These are phyloP conservation scores for Luffia ferchaultella DNA, from an alignment of 2,888 invertebrate species.

Conservation along the genomic window DNA sequence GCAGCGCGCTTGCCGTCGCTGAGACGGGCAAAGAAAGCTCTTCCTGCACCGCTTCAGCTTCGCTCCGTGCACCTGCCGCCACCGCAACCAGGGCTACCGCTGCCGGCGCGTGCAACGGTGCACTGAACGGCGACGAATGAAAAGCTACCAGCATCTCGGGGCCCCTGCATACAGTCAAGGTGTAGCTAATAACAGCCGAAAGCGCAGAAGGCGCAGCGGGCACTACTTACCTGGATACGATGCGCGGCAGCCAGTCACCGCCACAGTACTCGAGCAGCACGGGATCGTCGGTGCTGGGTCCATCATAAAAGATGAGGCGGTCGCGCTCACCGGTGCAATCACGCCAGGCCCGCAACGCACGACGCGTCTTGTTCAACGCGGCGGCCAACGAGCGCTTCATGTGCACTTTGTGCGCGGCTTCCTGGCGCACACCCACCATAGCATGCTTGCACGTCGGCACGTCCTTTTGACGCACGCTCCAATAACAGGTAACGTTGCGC, in stretches of 20 bases:
- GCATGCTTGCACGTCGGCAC: slow-evolving; percentile 91
- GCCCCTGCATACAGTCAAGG: slow-evolving; percentile 54
- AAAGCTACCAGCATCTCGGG: slow-evolving; percentile 89
- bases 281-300: slow-evolving; percentile 81
- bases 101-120: slow-evolving; percentile 67
- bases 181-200: background rate
- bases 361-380: slow-evolving; percentile 75
- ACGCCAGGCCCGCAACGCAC: slow-evolving; percentile 80
- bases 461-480: slow-evolving; percentile 85
- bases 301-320: slow-evolving; percentile 87
- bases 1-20: slow-evolving; percentile 66
- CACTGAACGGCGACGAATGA: slow-evolving; percentile 84
- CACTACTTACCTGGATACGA: slow-evolving; percentile 47
- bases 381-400: slow-evolving; percentile 72
- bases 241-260: slow-evolving; percentile 83
- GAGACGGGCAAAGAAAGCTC: slow-evolving; percentile 14
- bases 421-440: slow-evolving; percentile 86
- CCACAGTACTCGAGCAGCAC: slow-evolving; percentile 89
- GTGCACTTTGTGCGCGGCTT: slow-evolving; percentile 76
- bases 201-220: no score
- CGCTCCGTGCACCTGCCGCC: background rate
- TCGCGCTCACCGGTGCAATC: slow-evolving; percentile 86
- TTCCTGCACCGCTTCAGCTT: slow-evolving; percentile 14
- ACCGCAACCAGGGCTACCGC: slow-evolving; percentile 30
- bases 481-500: slow-evolving; percentile 88